phyloP scores from a whole-genome alignment of 2,797 vertebrate genomes.

The Galagoides demidoff region DNA sequence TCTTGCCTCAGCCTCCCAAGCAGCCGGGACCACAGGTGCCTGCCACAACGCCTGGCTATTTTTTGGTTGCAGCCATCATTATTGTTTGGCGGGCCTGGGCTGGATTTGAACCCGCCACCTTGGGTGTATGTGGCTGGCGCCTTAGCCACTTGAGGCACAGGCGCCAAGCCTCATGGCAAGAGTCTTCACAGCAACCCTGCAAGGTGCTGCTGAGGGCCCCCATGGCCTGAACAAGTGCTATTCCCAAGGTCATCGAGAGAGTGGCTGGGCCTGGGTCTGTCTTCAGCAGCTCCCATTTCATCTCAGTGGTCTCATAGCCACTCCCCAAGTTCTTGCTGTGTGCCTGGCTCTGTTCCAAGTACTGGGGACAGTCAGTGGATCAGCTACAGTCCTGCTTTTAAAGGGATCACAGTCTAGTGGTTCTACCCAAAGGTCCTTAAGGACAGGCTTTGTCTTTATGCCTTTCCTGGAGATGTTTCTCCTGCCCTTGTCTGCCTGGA shows the following conservation, averaged over 20 bases:
- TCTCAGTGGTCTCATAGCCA: neutral
- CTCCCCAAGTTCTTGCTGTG: neutral
- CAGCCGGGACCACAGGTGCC: no score
- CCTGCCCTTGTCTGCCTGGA: neutral
- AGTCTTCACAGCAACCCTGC: neutral
- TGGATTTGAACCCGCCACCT: no score
- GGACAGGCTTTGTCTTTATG: neutral
- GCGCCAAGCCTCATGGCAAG: rapidly evolving
- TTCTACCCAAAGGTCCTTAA: neutral
- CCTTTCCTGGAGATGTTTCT: neutral
- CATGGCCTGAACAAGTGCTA: neutral
- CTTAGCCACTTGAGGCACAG: no score
- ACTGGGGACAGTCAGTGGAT: neutral
- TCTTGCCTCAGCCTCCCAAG: no score
- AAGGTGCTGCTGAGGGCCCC: neutral
- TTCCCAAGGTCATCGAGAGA: neutral
- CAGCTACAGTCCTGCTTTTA: neutral
- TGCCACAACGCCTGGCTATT: no score
- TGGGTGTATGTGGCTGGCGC: no score
- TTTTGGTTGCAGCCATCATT: no score
- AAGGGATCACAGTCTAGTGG: neutral
- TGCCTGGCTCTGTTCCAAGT: neutral
- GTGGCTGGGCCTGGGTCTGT: neutral
- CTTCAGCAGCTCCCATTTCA: neutral
- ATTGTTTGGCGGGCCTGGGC: no score